Evolutionary conservation across 2,888 invertebrate genomes (phyloP).

Genomic region (Drosophila fungiperda): DNA sequence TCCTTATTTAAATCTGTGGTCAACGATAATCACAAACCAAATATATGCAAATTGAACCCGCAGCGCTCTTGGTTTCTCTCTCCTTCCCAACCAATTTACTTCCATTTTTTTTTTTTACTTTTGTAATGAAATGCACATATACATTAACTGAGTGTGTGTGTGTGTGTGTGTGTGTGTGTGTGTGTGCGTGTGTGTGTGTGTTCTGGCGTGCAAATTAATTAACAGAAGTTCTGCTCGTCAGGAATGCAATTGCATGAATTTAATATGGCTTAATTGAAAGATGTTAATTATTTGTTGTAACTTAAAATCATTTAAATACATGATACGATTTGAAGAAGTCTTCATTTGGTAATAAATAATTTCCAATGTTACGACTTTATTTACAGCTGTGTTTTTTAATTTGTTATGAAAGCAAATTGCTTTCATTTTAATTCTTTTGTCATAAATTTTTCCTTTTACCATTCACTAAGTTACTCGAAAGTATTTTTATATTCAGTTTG

Average conservation of each 20-base stretch:
- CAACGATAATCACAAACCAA: constrained; percentile 72
- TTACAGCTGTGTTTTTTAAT: not conserved
- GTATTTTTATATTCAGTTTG: not conserved
- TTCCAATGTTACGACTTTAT: not conserved
- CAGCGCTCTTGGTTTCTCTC: constrained; percentile 30
- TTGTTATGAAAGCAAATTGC: not conserved
- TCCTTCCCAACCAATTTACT: constrained; percentile 69
- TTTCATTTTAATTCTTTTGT: too few relatives aligned
- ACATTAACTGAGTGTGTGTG: too few relatives aligned
- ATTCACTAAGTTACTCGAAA: not conserved
- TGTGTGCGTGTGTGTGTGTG: too few relatives aligned
- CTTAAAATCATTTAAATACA: constrained; percentile 5
- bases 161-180: too few relatives aligned
- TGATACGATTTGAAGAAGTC: constrained; percentile 13
- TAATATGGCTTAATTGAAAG: constrained; percentile 54
- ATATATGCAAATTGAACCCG: constrained; percentile 73
- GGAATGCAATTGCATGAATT: constrained; percentile 55
- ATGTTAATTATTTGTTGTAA: constrained; percentile 25
- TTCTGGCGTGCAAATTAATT: constrained; percentile 65
- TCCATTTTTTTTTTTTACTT: constrained; percentile 40
- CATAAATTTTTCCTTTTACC: not conserved
- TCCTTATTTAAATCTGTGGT: constrained; percentile 74
- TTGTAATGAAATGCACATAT: constrained; percentile 10
- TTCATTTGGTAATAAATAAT: not conserved
- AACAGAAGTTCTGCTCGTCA: constrained; percentile 52